Evolutionary conservation across 1,140 invertebrate genomes (phyloP).

Genomic region (Brachionus rotundiformis): DNA sequence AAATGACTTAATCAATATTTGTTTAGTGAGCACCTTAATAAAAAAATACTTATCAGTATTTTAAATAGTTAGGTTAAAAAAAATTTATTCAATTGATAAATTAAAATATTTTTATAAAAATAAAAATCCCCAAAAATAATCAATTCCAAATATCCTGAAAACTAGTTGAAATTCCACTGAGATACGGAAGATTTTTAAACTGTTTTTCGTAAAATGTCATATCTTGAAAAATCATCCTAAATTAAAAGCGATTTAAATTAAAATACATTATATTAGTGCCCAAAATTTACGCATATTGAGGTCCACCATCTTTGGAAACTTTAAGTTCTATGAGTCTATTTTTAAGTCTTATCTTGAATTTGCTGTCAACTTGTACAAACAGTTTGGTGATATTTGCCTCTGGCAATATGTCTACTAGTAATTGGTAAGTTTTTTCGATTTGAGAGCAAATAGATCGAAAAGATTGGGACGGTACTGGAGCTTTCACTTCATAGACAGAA

Average conservation of each 20-base stretch:
- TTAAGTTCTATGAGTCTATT: constrained; percentile 81
- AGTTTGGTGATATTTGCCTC: constrained; percentile 75
- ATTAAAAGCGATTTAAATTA: neutral
- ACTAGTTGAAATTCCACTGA: constrained; percentile 33
- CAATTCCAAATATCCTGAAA: constrained; percentile 36
- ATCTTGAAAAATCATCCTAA: constrained; percentile 42
- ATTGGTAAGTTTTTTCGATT: constrained; percentile 86
- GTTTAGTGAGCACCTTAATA: too few species aligned
- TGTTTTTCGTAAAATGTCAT: constrained; percentile 49
- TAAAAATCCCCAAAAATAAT: neutral
- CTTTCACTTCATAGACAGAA: constrained; percentile 73
- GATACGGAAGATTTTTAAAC: constrained; percentile 14
- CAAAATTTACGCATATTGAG: constrained; percentile 74
- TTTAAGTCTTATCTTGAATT: constrained; percentile 81
- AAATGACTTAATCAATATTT: too few species aligned
- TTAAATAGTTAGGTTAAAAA: too few species aligned
- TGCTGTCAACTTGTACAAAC: constrained; percentile 79
- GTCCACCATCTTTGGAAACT: constrained; percentile 88
- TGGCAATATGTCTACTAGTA: constrained; percentile 69
- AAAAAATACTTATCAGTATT: too few species aligned
- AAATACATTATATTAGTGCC: too few species aligned
- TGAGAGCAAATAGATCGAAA: constrained; percentile 89
- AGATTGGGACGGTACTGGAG: constrained; percentile 86
- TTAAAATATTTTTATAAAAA: constrained; percentile 44
- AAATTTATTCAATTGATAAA: constrained; percentile 29